phyloP scores from a whole-genome alignment of 2,888 invertebrate species.

The Diachrysia chrysitis region DNA sequence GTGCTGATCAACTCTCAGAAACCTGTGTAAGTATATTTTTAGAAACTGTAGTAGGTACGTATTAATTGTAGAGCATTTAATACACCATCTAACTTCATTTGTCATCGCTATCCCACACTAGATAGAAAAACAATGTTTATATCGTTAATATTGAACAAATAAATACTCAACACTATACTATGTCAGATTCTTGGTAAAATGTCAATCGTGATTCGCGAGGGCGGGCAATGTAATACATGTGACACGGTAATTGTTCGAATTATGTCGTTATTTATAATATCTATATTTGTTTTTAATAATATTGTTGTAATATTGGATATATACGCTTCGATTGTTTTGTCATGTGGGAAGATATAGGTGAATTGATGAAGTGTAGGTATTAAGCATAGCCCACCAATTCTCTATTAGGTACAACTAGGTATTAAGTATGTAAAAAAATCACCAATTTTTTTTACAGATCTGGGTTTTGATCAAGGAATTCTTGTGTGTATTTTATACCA shows the following conservation, averaged over 20 bases:
- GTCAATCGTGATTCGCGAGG: conserved; percentile 16
- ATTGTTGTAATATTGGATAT: not conserved
- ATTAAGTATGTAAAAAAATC: no score
- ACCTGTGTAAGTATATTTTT: no score
- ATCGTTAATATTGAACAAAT: not conserved
- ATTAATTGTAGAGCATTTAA: no score
- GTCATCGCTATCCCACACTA: no score
- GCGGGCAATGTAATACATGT: conserved; percentile 22
- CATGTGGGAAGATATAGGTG: not conserved
- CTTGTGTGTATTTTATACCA: no score
- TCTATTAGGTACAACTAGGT: no score
- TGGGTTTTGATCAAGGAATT: no score
- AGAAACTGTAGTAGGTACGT: no score
- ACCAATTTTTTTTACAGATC: no score
- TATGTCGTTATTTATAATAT: not conserved
- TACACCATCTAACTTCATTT: no score
- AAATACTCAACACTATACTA: not conserved
- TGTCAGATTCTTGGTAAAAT: not conserved
- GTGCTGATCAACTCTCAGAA: no score
- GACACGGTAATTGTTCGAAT: conserved; percentile 34
- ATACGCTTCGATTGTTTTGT: not conserved
- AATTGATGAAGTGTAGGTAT: not conserved
- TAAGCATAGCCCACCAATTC: no score
- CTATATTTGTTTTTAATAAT: conserved; percentile 10
- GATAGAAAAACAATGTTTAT: not conserved